phyloP scores from a whole-genome alignment of 1,140 invertebrate species.

The Lepidostoma basale region DNA sequence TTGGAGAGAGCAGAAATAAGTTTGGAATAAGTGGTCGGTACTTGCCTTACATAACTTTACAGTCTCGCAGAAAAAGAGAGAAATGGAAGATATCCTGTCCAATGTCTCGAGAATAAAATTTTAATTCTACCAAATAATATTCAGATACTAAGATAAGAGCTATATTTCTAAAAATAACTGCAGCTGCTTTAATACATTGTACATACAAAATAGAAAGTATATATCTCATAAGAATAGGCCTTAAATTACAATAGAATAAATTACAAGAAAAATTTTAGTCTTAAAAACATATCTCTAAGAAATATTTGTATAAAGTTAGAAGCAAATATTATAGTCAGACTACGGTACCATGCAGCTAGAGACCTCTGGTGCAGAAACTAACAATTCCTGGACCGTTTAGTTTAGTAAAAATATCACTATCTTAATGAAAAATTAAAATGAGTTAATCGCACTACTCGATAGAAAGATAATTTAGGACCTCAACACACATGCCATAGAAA shows the following conservation, averaged over 20 bases:
- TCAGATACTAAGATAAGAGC: no score
- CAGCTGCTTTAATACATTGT: no score
- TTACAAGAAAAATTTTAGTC: no score
- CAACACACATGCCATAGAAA: constrained; percentile 13
- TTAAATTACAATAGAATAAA: no score
- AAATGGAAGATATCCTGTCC: not conserved
- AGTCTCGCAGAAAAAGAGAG: not conserved
- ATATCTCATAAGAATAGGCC: no score
- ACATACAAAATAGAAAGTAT: no score
- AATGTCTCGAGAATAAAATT: not conserved
- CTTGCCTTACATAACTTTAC: not conserved
- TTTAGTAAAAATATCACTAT: not conserved
- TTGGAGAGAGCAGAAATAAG: not conserved
- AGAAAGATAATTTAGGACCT: not conserved
- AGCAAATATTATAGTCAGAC: no score
- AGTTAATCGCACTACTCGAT: constrained; percentile 13
- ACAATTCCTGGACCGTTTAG: not conserved
- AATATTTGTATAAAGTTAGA: no score
- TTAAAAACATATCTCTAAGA: no score
- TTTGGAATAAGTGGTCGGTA: not conserved
- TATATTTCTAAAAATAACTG: no score
- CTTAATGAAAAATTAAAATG: constrained; percentile 5
- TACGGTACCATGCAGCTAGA: constrained; percentile 17
- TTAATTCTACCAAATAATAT: no score
- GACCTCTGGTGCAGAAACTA: constrained; percentile 12